phyloP scores from a whole-genome alignment of 1,140 invertebrate genomes.

The Rhizoglyphus robini region DNA sequence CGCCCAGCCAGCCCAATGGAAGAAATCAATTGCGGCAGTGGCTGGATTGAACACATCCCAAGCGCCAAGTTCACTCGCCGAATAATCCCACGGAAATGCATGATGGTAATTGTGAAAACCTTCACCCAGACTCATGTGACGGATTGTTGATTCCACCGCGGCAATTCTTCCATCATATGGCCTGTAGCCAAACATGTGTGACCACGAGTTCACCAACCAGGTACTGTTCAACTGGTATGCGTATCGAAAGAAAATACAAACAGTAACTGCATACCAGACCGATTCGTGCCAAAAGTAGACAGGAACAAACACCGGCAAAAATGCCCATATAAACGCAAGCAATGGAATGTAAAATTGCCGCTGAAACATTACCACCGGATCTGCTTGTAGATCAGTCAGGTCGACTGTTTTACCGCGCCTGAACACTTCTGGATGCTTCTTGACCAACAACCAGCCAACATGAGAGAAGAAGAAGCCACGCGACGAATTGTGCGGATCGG shows the following conservation, averaged over 20 bases:
- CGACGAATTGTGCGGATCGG: no score
- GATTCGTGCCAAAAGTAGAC: conserved; percentile 27
- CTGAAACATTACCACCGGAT: no score
- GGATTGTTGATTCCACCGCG: conserved; percentile 37
- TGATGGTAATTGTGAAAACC: conserved; percentile 83
- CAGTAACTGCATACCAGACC: conserved; percentile 30
- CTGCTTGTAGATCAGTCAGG: no score
- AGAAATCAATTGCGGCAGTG: no score
- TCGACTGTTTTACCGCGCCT: conserved; percentile 73
- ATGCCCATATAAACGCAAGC: conserved; percentile 37
- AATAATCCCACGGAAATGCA: conserved; percentile 88
- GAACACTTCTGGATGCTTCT: conserved; percentile 76
- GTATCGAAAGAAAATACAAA: conserved; percentile 35
- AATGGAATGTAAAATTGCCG: conserved; percentile 62
- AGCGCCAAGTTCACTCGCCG: no score
- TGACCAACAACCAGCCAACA: conserved; percentile 77
- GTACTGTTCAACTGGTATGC: conserved; percentile 31
- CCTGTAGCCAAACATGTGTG: conserved; percentile 37
- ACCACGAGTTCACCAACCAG: no score
- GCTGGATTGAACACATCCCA: no score
- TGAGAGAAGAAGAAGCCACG: no score
- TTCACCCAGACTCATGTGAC: conserved; percentile 41
- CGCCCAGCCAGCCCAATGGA: no score
- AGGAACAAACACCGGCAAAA: conserved; percentile 30
- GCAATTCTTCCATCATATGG: conserved; percentile 37